These are phyloP conservation scores for Dolichotis patagonum DNA, from an alignment of 2,113 vertebrate genomes.

Conservation along the genomic window DNA sequence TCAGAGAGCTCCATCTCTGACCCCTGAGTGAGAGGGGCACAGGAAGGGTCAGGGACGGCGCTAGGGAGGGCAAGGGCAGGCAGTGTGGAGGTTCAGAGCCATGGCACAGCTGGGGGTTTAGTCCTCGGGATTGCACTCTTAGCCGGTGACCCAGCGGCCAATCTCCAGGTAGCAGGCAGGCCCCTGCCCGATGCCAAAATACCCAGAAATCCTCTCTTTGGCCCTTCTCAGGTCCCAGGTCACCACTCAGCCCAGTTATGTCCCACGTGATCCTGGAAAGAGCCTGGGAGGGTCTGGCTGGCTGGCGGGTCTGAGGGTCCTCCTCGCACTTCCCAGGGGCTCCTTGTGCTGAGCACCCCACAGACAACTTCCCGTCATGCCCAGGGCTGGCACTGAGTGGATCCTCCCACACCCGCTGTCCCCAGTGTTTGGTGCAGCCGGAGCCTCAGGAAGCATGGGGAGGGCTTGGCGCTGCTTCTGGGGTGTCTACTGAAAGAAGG, in stretches of 20 bases:
- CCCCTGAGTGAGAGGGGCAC: not conserved
- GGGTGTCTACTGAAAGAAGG: accelerated
- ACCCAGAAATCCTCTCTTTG: not conserved
- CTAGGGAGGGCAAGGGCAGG: accelerated
- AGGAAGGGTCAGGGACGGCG: not conserved
- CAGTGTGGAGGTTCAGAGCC: not conserved
- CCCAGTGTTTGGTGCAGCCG: accelerated
- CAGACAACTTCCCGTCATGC: too few relatives aligned
- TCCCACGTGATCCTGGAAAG: not conserved
- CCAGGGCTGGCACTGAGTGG: not conserved
- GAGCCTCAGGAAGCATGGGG: not conserved
- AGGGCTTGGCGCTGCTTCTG: not conserved
- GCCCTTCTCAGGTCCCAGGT: not conserved
- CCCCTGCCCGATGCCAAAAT: not conserved
- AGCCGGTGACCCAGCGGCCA: not conserved
- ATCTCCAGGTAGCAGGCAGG: not conserved
- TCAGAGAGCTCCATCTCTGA: not conserved
- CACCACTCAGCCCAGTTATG: not conserved
- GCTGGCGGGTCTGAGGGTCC: not conserved
- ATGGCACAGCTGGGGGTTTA: not conserved
- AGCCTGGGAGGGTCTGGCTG: not conserved
- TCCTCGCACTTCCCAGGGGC: not conserved
- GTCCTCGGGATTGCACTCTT: not conserved
- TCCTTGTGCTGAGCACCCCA: not conserved
- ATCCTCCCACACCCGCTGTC: not conserved